Base-by-base conservation (phyloP, 2,797 vertebrate genomes). In the Gadopsis bispinosus region DNA sequence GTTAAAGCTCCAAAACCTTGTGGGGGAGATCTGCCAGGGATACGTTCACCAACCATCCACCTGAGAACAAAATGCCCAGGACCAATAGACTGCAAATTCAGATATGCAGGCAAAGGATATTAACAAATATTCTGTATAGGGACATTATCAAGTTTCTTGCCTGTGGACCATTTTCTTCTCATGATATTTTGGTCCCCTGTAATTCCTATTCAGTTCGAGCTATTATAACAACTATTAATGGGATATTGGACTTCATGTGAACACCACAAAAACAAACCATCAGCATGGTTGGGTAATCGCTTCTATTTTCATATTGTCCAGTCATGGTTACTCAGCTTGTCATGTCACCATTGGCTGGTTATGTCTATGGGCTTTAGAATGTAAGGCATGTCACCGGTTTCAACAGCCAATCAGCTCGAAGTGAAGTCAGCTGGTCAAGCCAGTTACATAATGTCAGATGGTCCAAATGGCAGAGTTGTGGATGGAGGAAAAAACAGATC, bases 1-100 rank as follows among this genome's bases (percentile, higher is more conserved):
- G 54, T 73, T 69, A 72, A 75, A 73, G 51, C 48, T 58, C 39
- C 22, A 26, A 13, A 73, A 22, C 43, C 29, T 19, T 53, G 54
- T 67, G 31, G 50, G 3, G 59, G n/a, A 63, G 37, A 63, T 61
- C 29, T 60, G 61, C 33, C 53, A 72, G 55, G 10, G 35, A 73
- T 4, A 19, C 47, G 35, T 11, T 75, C 20, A 58, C 16, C 17
- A 35, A 63, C 17, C 22, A 11, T 55, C 33, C 19, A 75, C 69
- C 59, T 71, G 48, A 73, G 37, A 50, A 35, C 1, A 31, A 54
- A 55, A 61, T 58, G 22, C 58, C 69, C 37, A 20, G 8, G n/a
- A 48, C 50, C 48, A 58, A 11, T 29, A 53, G 26, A 39, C 37
- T 14, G 33, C 17, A n/a, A 69, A 33, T 48, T 47, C n/a, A 48